Evolutionary conservation across 2,888 invertebrate species (phyloP).

Genomic region (Carpatolechia fugitivella): DNA sequence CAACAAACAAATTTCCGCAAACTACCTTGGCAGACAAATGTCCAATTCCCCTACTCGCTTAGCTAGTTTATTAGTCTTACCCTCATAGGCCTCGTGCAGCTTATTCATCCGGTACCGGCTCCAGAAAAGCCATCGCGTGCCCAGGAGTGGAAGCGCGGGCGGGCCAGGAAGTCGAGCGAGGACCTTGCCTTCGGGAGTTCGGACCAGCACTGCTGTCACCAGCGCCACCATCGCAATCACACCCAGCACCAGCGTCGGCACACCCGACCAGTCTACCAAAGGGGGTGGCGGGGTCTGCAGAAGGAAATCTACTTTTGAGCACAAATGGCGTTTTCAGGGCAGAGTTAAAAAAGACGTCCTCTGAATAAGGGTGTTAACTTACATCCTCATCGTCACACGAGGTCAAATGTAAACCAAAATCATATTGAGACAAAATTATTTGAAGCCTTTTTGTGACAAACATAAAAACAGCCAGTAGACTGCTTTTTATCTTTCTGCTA

Average conservation of each 20-base stretch:
- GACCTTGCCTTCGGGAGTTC: conserved; percentile 44
- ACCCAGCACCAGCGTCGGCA: conserved; percentile 61
- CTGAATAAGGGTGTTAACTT: too few relatives aligned
- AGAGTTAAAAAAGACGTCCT: too few relatives aligned
- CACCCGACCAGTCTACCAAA: conserved; percentile 64
- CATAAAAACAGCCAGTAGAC: too few relatives aligned
- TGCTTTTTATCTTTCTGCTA: too few relatives aligned
- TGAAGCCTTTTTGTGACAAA: too few relatives aligned
- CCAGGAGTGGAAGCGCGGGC: conserved; percentile 83
- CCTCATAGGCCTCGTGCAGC: conserved; percentile 88
- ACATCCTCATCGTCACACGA: too few relatives aligned
- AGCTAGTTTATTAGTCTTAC: conserved; percentile 74
- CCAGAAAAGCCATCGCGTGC: conserved; percentile 90
- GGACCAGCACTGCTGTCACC: conserved; percentile 48
- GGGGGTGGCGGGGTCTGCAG: conserved; percentile 57
- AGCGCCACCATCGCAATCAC: conserved; percentile 52
- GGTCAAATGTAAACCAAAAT: too few relatives aligned
- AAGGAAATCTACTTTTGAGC: conserved; percentile 10
- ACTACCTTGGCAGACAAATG: background rate
- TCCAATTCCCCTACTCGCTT: background rate
- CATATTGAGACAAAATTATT: too few relatives aligned
- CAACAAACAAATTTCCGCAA: too few relatives aligned
- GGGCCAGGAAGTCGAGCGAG: conserved; percentile 84
- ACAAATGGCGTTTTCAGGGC: too few relatives aligned
- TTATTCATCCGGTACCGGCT: conserved; percentile 84